phyloP scores from a whole-genome alignment of 2,888 invertebrate genomes.

The Dexiosoma caninum region DNA sequence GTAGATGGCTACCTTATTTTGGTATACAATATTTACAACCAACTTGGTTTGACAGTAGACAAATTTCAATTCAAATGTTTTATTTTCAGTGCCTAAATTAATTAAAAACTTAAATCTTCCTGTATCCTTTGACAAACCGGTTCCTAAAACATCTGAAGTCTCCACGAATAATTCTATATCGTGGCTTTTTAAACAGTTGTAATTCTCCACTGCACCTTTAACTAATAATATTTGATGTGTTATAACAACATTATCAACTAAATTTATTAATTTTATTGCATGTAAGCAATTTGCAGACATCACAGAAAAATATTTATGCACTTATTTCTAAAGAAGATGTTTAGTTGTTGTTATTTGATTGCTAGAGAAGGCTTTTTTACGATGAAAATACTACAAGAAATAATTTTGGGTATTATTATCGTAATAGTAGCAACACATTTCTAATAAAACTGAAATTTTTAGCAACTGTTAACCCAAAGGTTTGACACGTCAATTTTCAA shows the following conservation, averaged over 20 bases:
- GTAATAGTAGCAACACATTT: background rate
- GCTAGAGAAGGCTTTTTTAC: background rate
- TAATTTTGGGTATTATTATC: background rate
- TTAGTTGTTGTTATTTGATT: conserved; percentile 19
- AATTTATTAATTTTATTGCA: conserved; percentile 69
- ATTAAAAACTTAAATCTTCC: conserved; percentile 74
- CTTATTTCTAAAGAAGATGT: conserved; percentile 18
- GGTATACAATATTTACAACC: conserved; percentile 65
- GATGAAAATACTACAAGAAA: conserved; percentile 6
- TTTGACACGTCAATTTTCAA: conserved; percentile 63
- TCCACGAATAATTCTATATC: conserved; percentile 20
- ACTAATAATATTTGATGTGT: conserved; percentile 73
- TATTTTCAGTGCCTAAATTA: conserved; percentile 65
- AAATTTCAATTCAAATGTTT: conserved; percentile 40
- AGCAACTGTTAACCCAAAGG: conserved; percentile 14
- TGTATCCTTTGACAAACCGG: conserved; percentile 33
- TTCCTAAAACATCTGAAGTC: conserved; percentile 12
- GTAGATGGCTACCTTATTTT: conserved; percentile 63
- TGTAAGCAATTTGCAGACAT: conserved; percentile 59
- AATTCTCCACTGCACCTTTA: conserved; percentile 71
- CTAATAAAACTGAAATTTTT: background rate
- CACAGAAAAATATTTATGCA: conserved; percentile 1
- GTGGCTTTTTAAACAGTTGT: conserved; percentile 15
- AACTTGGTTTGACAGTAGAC: conserved; percentile 45
- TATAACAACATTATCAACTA: conserved; percentile 70